Evolutionary conservation across 1,140 invertebrate species (phyloP), one percentile per base, ranked within the genome.

Genomic region (Schlechtendalia chinensis): DNA sequence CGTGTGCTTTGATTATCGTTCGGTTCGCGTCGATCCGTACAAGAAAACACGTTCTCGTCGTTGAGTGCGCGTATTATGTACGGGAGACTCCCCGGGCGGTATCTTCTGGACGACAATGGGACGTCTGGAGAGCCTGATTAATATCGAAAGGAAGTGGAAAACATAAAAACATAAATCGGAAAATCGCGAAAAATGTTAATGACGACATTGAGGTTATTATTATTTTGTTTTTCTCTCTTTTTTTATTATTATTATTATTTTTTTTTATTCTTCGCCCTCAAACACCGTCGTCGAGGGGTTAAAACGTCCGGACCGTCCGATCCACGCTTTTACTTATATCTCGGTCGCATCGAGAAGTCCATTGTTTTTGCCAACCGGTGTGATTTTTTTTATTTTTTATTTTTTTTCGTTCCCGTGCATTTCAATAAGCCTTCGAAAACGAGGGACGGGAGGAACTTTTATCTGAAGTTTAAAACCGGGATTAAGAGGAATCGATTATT

Each of bases 391-490:
- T 45, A 45, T 56, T 56, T 56, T 56, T 56, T 56, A 4, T 58
- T 24, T 58, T 27, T 63, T 61, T 79, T 79, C 61, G 58, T 79
- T 63, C 29, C 29, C 12, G 0, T 79, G 56, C 24, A 61, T 79
- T 79, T 79, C 75, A 79, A 79, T 47, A 32, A 61, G 75, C 32
- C 39, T 47, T 61, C 24, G 22, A 24, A 29, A 19, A 47, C n/a
- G 39, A 53, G 22, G 39, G 45, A 29, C 0, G 58, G 17, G 24
- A 45, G 56, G 47, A 79, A 79, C 58, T 79, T 79, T 79, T 79
- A 63, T 61, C 58, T 24, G 19, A 63, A 79, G 75, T 79, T 79
- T 63, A 79, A 79, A 79, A 79, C 75, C 50, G 56, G 58, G 22
- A 59, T 63, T 79, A 79, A 63, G 19, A 79, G 22, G 58, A 19